These are phyloP conservation scores for Psittacus erithacus DNA, from an alignment of 2,113 vertebrate genomes.

Conservation along the genomic window DNA sequence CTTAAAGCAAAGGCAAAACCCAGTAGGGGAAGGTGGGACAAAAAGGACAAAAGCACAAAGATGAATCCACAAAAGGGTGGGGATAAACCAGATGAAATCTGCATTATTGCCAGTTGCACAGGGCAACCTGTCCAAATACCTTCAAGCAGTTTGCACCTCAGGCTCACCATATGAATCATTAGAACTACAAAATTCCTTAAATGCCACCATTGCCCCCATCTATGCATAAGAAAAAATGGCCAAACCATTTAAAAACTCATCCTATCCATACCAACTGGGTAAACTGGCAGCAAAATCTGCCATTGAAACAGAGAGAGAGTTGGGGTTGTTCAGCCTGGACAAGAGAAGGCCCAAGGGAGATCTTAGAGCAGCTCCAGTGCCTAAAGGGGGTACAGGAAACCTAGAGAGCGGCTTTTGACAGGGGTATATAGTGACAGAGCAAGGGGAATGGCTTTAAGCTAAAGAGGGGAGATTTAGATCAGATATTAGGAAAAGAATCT, in stretches of 20 bases:
- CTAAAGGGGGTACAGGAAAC: too few species aligned
- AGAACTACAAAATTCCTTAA: neutral
- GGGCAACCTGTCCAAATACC: neutral
- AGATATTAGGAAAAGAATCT: too few species aligned
- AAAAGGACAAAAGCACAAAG: neutral
- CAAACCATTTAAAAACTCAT: neutral
- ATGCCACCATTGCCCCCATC: neutral
- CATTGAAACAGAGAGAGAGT: rapidly evolving
- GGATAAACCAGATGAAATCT: neutral
- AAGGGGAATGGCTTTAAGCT: too few species aligned
- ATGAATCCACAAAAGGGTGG: neutral
- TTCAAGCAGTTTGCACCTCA: neutral
- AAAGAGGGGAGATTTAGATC: too few species aligned
- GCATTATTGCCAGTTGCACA: neutral
- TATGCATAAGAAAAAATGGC: neutral
- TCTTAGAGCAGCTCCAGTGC: too few species aligned
- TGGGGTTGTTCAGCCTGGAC: too few species aligned
- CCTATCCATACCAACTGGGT: neutral
- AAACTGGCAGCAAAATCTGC: neutral
- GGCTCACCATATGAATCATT: too few species aligned
- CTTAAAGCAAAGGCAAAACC: neutral
- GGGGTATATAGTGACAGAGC: too few species aligned
- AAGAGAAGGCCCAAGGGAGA: too few species aligned
- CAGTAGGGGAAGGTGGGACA: neutral
- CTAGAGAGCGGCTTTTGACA: too few species aligned